These are phyloP conservation scores for Caprella mutica DNA, from an alignment of 2,888 invertebrate species.

Conservation along the genomic window DNA sequence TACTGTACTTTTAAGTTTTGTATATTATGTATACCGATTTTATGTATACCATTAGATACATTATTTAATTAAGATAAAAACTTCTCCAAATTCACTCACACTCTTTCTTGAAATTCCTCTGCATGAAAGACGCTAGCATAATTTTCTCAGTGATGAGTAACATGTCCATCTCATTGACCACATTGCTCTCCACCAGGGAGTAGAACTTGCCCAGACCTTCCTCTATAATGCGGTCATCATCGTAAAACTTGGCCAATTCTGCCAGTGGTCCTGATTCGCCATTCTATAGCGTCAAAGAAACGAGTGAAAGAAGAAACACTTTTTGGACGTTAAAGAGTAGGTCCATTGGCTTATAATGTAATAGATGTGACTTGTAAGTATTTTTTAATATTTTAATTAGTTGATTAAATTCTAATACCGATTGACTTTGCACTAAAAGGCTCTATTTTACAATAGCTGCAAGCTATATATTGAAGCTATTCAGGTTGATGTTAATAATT, in stretches of 20 bases:
- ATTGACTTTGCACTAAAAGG: too few relatives aligned
- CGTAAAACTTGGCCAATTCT: conserved; percentile 1
- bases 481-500: too few relatives aligned
- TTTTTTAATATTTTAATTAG: too few relatives aligned
- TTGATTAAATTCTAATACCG: too few relatives aligned
- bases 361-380: too few relatives aligned
- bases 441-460: too few relatives aligned
- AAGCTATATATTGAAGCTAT: too few relatives aligned
- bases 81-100: too few relatives aligned
- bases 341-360: neutral
- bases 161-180: neutral
- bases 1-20: too few relatives aligned
- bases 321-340: neutral
- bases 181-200: neutral
- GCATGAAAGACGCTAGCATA: neutral
- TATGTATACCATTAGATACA: too few relatives aligned
- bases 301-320: neutral
- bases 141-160: neutral
- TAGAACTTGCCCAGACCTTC: neutral
- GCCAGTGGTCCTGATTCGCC: neutral
- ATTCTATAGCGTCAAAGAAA: neutral
- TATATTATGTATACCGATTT: too few relatives aligned
- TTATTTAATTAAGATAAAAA: too few relatives aligned
- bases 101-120: neutral
- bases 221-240: neutral